Evolutionary conservation across 2,113 vertebrate species (phyloP).

Genomic region (Cricetomys ansorgei): DNA sequence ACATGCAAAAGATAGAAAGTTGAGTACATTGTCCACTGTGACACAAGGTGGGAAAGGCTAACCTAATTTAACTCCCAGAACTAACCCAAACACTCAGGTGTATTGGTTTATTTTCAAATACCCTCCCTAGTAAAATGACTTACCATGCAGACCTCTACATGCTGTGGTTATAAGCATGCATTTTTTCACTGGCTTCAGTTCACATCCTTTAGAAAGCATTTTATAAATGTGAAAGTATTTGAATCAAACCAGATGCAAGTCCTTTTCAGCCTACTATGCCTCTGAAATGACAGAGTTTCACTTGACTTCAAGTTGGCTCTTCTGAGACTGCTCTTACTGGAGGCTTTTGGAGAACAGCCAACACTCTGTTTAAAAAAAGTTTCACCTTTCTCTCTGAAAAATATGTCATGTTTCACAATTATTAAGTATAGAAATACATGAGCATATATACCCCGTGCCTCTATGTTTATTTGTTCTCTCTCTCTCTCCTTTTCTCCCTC

Average conservation of each 20-base stretch:
- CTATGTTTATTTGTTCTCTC: neutral
- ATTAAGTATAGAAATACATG: neutral
- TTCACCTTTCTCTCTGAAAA: conserved; percentile 2
- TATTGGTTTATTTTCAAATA: conserved; percentile 73
- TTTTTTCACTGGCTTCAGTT: conserved; percentile 70
- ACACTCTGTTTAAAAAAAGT: neutral
- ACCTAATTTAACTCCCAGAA: conserved; percentile 52
- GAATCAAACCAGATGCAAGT: conserved; percentile 76
- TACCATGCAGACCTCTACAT: conserved; percentile 66
- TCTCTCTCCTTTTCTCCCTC: neutral
- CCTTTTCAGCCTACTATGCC: neutral
- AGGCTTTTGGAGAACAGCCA: neutral
- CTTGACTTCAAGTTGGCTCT: neutral
- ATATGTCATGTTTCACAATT: neutral
- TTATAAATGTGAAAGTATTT: conserved; percentile 67
- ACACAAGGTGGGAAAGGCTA: neutral
- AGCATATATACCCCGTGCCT: neutral
- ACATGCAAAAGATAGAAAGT: neutral
- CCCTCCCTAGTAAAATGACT: conserved; percentile 70
- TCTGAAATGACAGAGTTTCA: conserved; percentile 24
- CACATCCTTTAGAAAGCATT: conserved; percentile 69
- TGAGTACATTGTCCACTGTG: neutral
- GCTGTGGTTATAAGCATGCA: conserved; percentile 50
- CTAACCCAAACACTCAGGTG: conserved; percentile 59
- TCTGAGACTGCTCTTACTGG: neutral